These are phyloP conservation scores for Ericerus pela DNA, from an alignment of 1,140 invertebrate species.

Conservation along the genomic window DNA sequence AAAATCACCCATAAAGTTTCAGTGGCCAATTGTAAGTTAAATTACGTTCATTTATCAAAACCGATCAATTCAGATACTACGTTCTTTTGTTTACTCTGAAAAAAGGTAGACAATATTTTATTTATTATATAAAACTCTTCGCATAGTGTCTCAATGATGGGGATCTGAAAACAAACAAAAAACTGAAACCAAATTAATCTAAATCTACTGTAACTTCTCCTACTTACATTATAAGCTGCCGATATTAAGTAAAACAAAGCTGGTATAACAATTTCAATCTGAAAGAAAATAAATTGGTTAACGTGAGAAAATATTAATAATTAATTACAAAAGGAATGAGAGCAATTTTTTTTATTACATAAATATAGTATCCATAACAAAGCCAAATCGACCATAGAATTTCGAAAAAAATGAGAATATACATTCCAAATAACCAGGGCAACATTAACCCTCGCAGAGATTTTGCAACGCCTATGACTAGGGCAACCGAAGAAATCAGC, in stretches of 20 bases:
- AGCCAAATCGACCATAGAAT: slow-evolving; percentile 67
- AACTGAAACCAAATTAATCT: background rate
- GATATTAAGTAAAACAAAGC: too few species aligned
- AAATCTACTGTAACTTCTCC: background rate
- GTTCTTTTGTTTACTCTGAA: too few species aligned
- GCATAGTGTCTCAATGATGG: too few species aligned
- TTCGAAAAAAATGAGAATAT: slow-evolving; percentile 57
- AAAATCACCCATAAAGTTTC: too few species aligned
- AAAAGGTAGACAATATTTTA: too few species aligned
- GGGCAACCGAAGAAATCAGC: slow-evolving; percentile 44
- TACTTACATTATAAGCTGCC: too few species aligned
- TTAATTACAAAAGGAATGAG: too few species aligned
- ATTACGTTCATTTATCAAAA: too few species aligned
- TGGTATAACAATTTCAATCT: slow-evolving; percentile 16
- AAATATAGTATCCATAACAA: slow-evolving; percentile 73
- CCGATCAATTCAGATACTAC: too few species aligned
- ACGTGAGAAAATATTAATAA: background rate
- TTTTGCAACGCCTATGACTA: slow-evolving; percentile 44
- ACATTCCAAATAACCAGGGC: slow-evolving; percentile 61
- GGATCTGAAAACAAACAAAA: background rate
- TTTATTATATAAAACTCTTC: too few species aligned
- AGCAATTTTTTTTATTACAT: too few species aligned
- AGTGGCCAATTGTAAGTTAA: too few species aligned
- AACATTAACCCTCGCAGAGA: slow-evolving; percentile 59
- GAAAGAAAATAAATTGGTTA: background rate